Percentiles rank a stretch among this genome's conserved stretches.
Conservation (phyloP, 2,113 vertebrate species). For the Phyllostomus hastatus region DNA sequence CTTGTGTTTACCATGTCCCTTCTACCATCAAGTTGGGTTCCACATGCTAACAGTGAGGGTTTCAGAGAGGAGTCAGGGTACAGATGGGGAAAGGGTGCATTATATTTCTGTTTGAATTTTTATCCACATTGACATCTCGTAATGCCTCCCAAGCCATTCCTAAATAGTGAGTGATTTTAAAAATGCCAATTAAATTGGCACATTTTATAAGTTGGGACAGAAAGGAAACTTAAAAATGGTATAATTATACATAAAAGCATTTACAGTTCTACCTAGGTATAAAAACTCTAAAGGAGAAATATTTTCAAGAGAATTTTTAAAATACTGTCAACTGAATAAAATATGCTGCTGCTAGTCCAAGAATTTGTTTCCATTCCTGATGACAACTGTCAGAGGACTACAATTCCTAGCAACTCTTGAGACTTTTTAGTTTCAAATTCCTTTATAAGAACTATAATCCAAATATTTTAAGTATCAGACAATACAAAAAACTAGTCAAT, state of each 20-base stretch:
- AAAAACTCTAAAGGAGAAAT: background rate
- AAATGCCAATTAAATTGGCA: background rate
- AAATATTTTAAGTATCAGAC: constrained; percentile 2
- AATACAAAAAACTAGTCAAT: background rate
- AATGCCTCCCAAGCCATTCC: background rate
- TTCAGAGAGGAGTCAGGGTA: background rate
- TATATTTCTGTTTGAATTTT: background rate
- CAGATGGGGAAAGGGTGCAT: background rate
- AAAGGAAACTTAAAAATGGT: background rate
- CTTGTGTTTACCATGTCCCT: background rate
- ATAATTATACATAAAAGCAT: constrained; percentile 19
- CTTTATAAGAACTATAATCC: background rate
- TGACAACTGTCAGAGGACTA: background rate
- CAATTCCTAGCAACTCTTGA: background rate
- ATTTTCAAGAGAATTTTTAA: background rate
- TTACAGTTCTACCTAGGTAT: background rate
- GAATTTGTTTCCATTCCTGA: background rate
- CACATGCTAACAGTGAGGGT: background rate
- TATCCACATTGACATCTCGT: background rate
- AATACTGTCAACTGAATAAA: constrained; percentile 16
- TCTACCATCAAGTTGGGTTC: background rate
- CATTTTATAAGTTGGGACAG: background rate
- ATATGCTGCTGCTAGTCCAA: background rate
- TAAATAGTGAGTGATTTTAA: background rate
- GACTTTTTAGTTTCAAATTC: background rate